phyloP scores from a whole-genome alignment of 2,888 invertebrate species.

The Athalia circularis region DNA sequence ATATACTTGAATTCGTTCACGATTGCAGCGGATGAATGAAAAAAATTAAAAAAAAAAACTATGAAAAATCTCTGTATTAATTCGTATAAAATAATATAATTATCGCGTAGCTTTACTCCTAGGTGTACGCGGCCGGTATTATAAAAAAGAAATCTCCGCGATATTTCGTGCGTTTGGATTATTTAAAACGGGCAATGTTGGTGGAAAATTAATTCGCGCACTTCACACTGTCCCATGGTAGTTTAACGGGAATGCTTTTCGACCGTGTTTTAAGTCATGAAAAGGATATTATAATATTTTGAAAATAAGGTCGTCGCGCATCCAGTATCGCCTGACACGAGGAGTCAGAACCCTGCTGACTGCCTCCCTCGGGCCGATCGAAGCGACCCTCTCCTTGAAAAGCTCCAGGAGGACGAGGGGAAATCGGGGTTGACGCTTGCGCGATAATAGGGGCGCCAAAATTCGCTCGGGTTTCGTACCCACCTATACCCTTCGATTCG shows the following conservation, averaged over 20 bases:
- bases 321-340: conserved; percentile 46
- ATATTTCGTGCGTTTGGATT: no score
- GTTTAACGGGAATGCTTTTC: not conserved
- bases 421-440: conserved; percentile 53
- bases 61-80: no score
- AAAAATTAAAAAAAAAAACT: no score
- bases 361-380: conserved; percentile 61
- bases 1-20: no score
- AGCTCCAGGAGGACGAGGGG: conserved; percentile 32
- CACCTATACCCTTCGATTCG: not conserved
- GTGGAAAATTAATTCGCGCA: conserved; percentile 4
- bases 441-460: conserved; percentile 54
- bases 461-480: conserved; percentile 5
- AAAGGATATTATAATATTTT: conserved; percentile 28
- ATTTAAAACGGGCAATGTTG: no score
- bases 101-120: no score
- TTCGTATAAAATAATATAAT: no score
- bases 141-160: no score
- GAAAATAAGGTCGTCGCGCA: conserved; percentile 32
- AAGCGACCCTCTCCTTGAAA: conserved; percentile 56
- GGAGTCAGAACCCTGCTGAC: conserved; percentile 46
- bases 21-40: no score
- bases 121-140: no score
- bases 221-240: not conserved
- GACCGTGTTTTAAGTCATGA: conserved; percentile 44